phyloP scores from a whole-genome alignment of 2,888 invertebrate species.

The Camptogramma bilineatum region DNA sequence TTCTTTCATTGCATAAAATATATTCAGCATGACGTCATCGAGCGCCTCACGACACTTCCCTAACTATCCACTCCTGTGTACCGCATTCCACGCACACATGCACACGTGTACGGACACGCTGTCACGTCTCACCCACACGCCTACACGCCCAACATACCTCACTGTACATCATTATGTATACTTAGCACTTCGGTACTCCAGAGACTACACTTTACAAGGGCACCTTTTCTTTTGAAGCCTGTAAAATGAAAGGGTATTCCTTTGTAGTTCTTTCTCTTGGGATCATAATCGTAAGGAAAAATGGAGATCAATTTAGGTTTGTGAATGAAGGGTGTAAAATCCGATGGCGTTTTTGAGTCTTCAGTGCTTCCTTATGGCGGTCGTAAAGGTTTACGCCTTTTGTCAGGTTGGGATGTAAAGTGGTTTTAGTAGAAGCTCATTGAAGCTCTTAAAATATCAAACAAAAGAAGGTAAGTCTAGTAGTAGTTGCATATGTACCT shows the following conservation, averaged over 20 bases:
- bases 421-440: constrained; percentile 4
- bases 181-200: constrained; percentile 56
- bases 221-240: constrained; percentile 74
- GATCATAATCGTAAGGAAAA: constrained; percentile 59
- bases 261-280: constrained; percentile 67
- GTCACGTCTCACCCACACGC: constrained; percentile 70
- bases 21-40: constrained; percentile 58
- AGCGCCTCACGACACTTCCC: constrained; percentile 52
- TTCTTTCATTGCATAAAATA: too few species aligned
- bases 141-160: constrained; percentile 59
- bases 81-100: constrained; percentile 68
- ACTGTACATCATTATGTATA: constrained; percentile 61
- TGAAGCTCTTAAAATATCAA: neutral
- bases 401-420: constrained; percentile 11
- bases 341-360: constrained; percentile 16
- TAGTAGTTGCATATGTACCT: neutral
- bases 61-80: constrained; percentile 56
- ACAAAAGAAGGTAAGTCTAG: neutral
- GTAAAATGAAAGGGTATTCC: constrained; percentile 58
- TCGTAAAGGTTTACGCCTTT: constrained; percentile 21
- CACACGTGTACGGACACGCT: constrained; percentile 44
- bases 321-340: constrained; percentile 16
- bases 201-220: constrained; percentile 81
- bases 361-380: constrained; percentile 17
- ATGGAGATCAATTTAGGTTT: constrained; percentile 36